phyloP scores from a whole-genome alignment of 2,888 invertebrate genomes.

The Pilophorus perplexus region DNA sequence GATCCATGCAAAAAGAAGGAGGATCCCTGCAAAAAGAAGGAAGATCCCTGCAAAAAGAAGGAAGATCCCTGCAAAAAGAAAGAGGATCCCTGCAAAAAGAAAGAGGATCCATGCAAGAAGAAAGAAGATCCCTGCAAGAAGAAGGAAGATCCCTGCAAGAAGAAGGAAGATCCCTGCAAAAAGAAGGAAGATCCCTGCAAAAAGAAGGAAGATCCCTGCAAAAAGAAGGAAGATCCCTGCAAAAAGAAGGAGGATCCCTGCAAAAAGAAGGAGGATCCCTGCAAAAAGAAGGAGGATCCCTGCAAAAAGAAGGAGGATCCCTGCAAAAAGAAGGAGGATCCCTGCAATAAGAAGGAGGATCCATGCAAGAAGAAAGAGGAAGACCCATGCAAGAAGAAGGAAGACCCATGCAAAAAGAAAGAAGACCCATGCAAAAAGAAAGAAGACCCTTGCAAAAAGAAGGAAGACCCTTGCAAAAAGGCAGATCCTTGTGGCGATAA shows the following conservation, averaged over 20 bases:
- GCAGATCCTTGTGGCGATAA: constrained; percentile 14
- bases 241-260: constrained; percentile 37
- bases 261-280: constrained; percentile 35
- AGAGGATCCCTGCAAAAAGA: constrained; percentile 32
- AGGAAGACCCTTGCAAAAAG: constrained; percentile 39
- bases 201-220: constrained; percentile 35
- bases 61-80: constrained; percentile 39
- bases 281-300: constrained; percentile 37
- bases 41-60: constrained; percentile 35
- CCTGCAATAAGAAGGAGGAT: constrained; percentile 37
- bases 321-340: constrained; percentile 28
- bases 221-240: constrained; percentile 38
- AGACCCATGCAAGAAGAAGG: constrained; percentile 24
- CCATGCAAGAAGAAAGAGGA: constrained; percentile 35
- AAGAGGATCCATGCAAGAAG: constrained; percentile 32
- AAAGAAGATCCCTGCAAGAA: constrained; percentile 40
- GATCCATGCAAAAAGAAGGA: constrained; percentile 38
- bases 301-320: constrained; percentile 34
- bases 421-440: constrained; percentile 36
- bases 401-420: constrained; percentile 27
- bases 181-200: constrained; percentile 22
- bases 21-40: constrained; percentile 36
- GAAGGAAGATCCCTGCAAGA: constrained; percentile 40
- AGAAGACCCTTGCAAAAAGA: constrained; percentile 37
- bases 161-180: constrained; percentile 37